These are phyloP conservation scores for Drosophila insularis DNA, from an alignment of 1,140 invertebrate species.

Conservation along the genomic window DNA sequence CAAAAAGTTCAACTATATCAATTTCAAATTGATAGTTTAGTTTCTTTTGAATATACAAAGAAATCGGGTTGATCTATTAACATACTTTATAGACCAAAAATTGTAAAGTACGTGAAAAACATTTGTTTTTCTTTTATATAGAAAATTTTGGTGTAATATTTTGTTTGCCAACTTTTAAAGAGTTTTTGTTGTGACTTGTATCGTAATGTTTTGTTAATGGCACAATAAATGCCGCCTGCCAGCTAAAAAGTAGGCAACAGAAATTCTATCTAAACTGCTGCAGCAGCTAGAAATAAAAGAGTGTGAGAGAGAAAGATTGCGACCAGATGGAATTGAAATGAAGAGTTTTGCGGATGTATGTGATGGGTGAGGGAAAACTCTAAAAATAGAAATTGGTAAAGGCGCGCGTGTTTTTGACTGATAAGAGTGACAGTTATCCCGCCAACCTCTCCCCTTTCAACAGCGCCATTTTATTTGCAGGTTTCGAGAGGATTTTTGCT, in stretches of 20 bases:
- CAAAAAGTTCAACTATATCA: background rate
- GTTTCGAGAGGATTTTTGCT: conserved; percentile 21
- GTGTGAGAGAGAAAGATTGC: background rate
- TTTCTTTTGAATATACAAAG: background rate
- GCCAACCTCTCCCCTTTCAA: background rate
- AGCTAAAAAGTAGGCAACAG: conserved; percentile 9
- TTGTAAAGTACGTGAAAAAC: too few relatives aligned
- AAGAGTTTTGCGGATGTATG: background rate
- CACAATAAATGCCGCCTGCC: conserved; percentile 7
- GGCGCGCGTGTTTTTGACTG: conserved; percentile 29
- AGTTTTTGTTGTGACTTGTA: background rate
- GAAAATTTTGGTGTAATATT: background rate
- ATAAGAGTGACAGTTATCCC: conserved; percentile 28
- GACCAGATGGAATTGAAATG: background rate
- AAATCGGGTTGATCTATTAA: too few relatives aligned
- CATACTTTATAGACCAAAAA: too few relatives aligned
- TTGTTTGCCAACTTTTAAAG: conserved; percentile 5
- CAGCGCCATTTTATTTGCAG: background rate
- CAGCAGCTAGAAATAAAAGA: background rate
- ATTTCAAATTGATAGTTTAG: background rate
- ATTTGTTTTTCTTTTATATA: too few relatives aligned
- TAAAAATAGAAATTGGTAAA: background rate
- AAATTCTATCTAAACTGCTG: conserved; percentile 15
- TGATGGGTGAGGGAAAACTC: background rate
- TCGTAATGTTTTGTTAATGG: background rate